These are phyloP conservation scores for Thelaira solivaga DNA, from an alignment of 2,888 invertebrate species.

Conservation along the genomic window DNA sequence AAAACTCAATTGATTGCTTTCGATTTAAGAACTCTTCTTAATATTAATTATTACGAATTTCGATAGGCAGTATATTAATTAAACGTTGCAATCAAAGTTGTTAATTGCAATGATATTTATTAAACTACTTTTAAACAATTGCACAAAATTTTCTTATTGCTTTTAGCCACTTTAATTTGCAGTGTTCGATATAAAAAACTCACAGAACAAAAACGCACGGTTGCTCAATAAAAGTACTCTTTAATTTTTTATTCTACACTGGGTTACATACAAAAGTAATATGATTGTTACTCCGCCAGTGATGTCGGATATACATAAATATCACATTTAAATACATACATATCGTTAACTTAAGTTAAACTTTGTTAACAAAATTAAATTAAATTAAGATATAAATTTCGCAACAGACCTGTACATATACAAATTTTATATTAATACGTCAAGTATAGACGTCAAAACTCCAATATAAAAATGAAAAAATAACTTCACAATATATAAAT, in stretches of 20 bases:
- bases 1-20: slow-evolving; percentile 35
- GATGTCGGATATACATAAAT: too few species aligned
- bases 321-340: too few species aligned
- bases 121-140: slow-evolving; percentile 46
- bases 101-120: slow-evolving; percentile 15
- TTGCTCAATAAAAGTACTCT: not conserved
- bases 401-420: too few species aligned
- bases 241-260: not conserved
- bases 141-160: slow-evolving; percentile 51
- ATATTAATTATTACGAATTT: not conserved
- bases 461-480: too few species aligned
- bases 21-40: not conserved
- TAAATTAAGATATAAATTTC: too few species aligned
- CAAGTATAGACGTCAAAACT: too few species aligned
- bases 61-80: slow-evolving; percentile 1
- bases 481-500: too few species aligned
- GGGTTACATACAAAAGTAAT: not conserved
- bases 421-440: too few species aligned
- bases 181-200: slow-evolving; percentile 15
- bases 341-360: too few species aligned
- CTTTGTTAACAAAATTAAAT: too few species aligned
- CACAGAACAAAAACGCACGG: not conserved
- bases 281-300: too few species aligned
- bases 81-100: slow-evolving; percentile 2
- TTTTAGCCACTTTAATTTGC: slow-evolving; percentile 29